Evolutionary conservation across 2,888 invertebrate species (phyloP), one percentile per base, ranked within the genome.

Genomic region (Cylloceria caligata): DNA sequence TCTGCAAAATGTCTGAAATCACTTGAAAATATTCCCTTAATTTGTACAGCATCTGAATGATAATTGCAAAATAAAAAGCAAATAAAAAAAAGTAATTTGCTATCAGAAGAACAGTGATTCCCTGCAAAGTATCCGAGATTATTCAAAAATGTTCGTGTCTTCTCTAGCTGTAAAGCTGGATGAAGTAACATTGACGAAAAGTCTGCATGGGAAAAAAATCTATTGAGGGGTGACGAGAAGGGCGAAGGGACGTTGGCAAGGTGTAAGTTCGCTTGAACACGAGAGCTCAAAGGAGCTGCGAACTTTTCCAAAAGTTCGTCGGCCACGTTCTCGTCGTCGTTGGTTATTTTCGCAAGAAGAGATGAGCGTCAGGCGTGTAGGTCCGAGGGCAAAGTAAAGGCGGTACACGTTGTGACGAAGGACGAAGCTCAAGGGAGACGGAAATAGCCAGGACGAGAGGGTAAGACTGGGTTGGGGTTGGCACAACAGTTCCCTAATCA

Each of bases 401-500:
- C 49, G 60, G 65, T 57, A 57, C 57, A 57, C 34, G 34, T 21
- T 30, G 73, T 64, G 55, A 45, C 52, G 62, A 34, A 34, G 77
- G 49, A 72, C 60, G 47, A 52, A 55, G 57, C 39, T 76, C n/a
- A 49, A 45, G 84, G 77, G 86, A 49, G 80, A 84, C 81, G 84
- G 82, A 86, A 83, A 27, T 27, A 65, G 65, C 36, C 13, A 52
- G 52, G 21, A 34, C 30, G 36, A 36, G 19, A 49, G 64, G 57
- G 39, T 45, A 74, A 75, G 71, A 39, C 82, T 83, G 81, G 82
- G 85, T 55, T 81, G 86, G 85, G 87, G 86, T 84, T 84, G 83
- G 77, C 83, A 81, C 84, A 87, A 88, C 86, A 81, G 86, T 83
- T 84, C 84, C 86, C 85, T 88, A 89, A 88, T 88, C 88, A 87